These are phyloP conservation scores for Clarias laeviceps DNA, from an alignment of 2,797 vertebrate genomes.

Conservation along the genomic window DNA sequence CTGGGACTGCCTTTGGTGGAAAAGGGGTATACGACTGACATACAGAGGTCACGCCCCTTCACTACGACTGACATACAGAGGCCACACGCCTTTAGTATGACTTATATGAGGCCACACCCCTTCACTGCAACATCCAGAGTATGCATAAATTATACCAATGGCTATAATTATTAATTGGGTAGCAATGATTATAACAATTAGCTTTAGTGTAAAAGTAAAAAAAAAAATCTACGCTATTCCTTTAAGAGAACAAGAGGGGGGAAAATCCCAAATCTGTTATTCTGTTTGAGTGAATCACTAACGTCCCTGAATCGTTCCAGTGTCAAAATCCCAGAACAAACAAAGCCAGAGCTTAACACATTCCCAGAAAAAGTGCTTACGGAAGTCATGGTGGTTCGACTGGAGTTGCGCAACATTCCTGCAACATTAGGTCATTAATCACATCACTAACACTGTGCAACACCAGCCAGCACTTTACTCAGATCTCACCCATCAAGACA, in stretches of 20 bases:
- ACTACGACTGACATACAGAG: background rate
- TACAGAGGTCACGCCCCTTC: background rate
- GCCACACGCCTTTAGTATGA: background rate
- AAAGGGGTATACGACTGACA: background rate
- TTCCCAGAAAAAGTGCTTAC: slow-evolving; percentile 4
- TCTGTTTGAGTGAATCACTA: slow-evolving; percentile 3
- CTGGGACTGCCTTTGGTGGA: too few relatives aligned
- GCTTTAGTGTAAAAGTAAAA: background rate
- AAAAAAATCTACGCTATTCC: background rate
- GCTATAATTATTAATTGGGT: background rate
- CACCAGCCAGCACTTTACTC: background rate
- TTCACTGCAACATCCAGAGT: background rate
- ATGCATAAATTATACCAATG: too few relatives aligned
- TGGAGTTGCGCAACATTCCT: slow-evolving; percentile 2
- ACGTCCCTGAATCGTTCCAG: slow-evolving; percentile 9
- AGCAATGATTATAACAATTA: background rate
- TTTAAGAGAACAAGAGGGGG: background rate
- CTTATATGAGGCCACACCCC: background rate
- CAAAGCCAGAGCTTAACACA: background rate
- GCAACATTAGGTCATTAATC: background rate
- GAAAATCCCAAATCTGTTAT: background rate
- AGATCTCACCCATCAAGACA: background rate
- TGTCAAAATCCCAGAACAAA: slow-evolving; percentile 12
- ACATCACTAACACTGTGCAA: background rate
- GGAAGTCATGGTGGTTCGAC: background rate